Evolutionary conservation across 2,797 vertebrate genomes (phyloP).

Genomic region (Danio jaintianensis): DNA sequence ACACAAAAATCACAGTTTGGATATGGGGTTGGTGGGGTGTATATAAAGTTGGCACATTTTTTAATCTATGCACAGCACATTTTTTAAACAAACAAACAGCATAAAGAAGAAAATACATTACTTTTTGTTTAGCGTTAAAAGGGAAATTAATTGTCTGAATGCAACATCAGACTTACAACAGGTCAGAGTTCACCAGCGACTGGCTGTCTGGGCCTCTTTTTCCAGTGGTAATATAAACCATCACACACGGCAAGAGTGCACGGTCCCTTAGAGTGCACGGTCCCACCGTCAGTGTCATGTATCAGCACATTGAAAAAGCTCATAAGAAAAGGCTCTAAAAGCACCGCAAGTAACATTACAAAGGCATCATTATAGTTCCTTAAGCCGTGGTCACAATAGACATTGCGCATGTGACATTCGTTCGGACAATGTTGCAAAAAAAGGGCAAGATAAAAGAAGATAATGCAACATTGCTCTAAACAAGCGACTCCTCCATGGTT

Average conservation of each 20-base stretch:
- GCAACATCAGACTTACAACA: background rate
- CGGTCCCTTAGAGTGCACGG: background rate
- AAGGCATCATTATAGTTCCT: background rate
- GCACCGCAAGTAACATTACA: constrained; percentile 45
- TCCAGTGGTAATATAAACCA: constrained; percentile 14
- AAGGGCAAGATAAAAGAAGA: too few relatives aligned
- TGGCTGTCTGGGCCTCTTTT: background rate
- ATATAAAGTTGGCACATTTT: background rate
- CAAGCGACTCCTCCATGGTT: too few relatives aligned
- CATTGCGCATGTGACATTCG: too few relatives aligned
- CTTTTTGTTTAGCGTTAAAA: background rate
- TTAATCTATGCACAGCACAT: background rate
- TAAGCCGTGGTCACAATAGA: too few relatives aligned
- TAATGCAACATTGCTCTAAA: too few relatives aligned
- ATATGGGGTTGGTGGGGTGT: too few relatives aligned
- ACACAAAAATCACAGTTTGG: background rate
- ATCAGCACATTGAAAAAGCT: constrained; percentile 63
- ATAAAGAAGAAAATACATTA: background rate
- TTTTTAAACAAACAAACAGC: background rate
- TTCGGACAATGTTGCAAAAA: too few relatives aligned
- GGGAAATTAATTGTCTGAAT: background rate
- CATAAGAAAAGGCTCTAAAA: constrained; percentile 78
- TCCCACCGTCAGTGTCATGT: constrained; percentile 59
- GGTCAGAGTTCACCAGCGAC: constrained; percentile 7
- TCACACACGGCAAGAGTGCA: background rate